Percentiles rank a stretch among this genome's conserved stretches.
These are phyloP conservation scores for Drosophila guanche DNA, from an alignment of 1,140 invertebrate genomes.

Conservation along the genomic window DNA sequence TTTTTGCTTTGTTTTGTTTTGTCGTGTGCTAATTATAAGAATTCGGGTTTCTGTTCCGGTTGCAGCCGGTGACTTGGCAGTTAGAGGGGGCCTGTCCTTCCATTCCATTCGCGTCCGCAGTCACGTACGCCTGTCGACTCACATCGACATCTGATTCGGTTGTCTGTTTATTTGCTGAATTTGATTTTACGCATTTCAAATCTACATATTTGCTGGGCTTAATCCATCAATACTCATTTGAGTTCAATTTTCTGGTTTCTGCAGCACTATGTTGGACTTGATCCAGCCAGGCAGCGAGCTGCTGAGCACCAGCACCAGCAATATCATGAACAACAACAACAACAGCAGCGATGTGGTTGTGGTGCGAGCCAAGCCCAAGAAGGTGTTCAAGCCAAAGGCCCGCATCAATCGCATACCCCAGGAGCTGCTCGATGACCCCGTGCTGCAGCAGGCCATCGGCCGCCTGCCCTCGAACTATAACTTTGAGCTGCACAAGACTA, in stretches of 20 bases:
- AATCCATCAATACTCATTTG: not conserved
- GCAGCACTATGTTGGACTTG: constrained; percentile 71
- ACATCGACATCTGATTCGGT: constrained; percentile 22
- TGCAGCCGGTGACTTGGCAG: constrained; percentile 1
- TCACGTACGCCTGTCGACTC: constrained; percentile 59
- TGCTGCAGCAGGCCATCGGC: constrained; percentile 89
- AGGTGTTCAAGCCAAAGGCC: constrained; percentile 89
- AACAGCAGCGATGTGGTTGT: constrained; percentile 85
- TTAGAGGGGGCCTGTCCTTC: constrained; percentile 37
- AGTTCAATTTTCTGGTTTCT: constrained; percentile 4
- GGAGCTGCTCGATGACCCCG: constrained; percentile 91
- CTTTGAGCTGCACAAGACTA: constrained; percentile 99
- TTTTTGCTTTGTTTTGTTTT: constrained; percentile 13
- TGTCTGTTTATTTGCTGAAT: constrained; percentile 10
- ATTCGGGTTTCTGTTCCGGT: constrained; percentile 46
- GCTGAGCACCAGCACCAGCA: constrained; percentile 20
- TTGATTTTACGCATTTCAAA: not conserved
- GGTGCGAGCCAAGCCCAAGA: constrained; percentile 90
- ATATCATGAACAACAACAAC: constrained; percentile 32
- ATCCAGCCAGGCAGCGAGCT: constrained; percentile 52
- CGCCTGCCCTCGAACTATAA: constrained; percentile 97
- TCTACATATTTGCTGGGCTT: too few relatives aligned
- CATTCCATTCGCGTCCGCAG: constrained; percentile 39
- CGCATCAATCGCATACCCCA: constrained; percentile 92
- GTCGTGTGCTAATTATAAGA: constrained; percentile 35